Evolutionary conservation across 2,113 vertebrate genomes (phyloP).

Genomic region (Zapornia atra): DNA sequence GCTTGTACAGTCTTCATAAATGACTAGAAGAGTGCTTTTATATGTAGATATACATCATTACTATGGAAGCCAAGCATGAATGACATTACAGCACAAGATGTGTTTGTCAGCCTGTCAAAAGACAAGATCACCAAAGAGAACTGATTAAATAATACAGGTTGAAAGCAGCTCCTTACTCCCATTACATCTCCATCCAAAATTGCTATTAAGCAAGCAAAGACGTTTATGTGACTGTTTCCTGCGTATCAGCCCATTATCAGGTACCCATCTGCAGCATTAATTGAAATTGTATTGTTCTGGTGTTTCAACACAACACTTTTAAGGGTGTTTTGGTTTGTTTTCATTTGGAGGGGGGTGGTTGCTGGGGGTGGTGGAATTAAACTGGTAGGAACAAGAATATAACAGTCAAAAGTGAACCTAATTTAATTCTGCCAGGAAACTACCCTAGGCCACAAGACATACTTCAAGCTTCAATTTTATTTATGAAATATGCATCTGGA

Average conservation of each 20-base stretch:
- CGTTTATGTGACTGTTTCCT: background rate
- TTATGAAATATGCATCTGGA: background rate
- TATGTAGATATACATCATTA: slow-evolving; percentile 37
- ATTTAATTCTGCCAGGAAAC: background rate
- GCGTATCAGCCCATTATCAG: background rate
- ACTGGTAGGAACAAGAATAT: background rate
- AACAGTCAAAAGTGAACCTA: background rate
- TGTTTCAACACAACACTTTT: background rate
- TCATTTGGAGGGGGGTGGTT: background rate
- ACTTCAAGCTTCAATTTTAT: background rate
- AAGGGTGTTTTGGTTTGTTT: background rate
- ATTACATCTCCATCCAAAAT: background rate
- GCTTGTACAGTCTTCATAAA: slow-evolving; percentile 8
- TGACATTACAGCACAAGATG: slow-evolving; percentile 31
- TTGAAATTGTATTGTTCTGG: background rate
- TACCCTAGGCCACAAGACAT: background rate
- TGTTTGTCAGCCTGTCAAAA: slow-evolving; percentile 61
- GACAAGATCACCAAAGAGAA: slow-evolving; percentile 23
- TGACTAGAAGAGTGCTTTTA: slow-evolving; percentile 11
- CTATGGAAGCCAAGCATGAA: slow-evolving; percentile 46
- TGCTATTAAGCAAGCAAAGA: background rate
- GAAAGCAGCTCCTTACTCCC: background rate
- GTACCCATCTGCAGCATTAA: background rate
- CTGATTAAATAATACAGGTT: slow-evolving; percentile 20
- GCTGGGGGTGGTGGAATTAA: background rate